phyloP scores from a whole-genome alignment of 2,888 invertebrate species.

The Notodonta ziczac region DNA sequence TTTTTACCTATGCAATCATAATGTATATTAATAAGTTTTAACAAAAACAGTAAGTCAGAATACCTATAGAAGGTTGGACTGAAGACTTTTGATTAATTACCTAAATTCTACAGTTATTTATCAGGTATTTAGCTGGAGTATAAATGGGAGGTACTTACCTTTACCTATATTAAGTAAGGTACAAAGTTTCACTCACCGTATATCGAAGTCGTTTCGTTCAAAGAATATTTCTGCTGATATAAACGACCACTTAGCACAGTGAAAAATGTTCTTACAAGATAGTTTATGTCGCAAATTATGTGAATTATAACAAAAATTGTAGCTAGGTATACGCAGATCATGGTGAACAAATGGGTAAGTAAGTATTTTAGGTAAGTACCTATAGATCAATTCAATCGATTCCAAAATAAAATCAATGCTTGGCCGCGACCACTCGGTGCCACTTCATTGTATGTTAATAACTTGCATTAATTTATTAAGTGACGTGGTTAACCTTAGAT shows the following conservation, averaged over 20 bases:
- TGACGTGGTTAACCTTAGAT: background rate
- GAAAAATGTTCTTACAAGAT: slow-evolving; percentile 88
- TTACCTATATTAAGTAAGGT: background rate
- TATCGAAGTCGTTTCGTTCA: slow-evolving; percentile 88
- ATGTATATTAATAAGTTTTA: no score
- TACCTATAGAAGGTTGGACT: no score
- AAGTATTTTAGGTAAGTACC: background rate
- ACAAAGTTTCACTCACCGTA: slow-evolving; percentile 83
- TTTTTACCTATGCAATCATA: no score
- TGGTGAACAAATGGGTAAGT: background rate
- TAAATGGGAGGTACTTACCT: no score
- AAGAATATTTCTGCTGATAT: slow-evolving; percentile 86
- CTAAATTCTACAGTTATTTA: no score
- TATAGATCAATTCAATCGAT: background rate
- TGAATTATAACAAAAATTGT: slow-evolving; percentile 79
- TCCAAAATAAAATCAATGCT: background rate
- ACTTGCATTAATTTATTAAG: background rate
- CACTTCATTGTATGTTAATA: slow-evolving; percentile 36
- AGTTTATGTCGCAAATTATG: slow-evolving; percentile 88
- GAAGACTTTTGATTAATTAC: no score
- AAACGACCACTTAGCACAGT: slow-evolving; percentile 87
- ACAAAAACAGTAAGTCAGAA: no score
- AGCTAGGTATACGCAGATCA: slow-evolving; percentile 8
- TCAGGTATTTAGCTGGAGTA: no score
- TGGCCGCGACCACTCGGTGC: background rate